These are phyloP conservation scores for Premnoplex brunnescens DNA, from an alignment of 2,797 vertebrate genomes.

Conservation along the genomic window DNA sequence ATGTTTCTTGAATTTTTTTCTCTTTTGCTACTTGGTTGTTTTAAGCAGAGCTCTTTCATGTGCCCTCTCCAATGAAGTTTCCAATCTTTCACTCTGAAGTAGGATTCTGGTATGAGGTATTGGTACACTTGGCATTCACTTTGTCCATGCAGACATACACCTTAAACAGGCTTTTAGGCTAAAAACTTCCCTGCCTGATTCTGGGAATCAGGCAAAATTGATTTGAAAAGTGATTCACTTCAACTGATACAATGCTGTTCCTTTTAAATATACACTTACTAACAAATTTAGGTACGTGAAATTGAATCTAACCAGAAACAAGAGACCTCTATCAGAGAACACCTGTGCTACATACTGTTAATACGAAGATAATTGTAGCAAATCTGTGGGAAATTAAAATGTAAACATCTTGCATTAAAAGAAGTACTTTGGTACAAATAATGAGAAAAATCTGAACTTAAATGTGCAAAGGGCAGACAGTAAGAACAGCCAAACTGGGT, in stretches of 20 bases:
- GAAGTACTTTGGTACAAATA: background rate
- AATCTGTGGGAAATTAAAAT: background rate
- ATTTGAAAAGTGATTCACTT: background rate
- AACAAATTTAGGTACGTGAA: background rate
- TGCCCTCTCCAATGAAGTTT: background rate
- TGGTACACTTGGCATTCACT: background rate
- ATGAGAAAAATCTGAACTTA: background rate
- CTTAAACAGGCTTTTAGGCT: background rate
- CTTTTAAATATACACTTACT: background rate
- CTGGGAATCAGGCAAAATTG: background rate
- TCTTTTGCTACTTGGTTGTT: background rate
- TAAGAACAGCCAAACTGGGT: background rate
- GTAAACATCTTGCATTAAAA: background rate
- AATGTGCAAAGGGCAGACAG: background rate
- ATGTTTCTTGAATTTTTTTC: background rate
- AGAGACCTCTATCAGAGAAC: background rate
- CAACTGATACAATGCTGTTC: background rate
- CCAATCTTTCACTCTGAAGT: background rate
- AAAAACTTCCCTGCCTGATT: background rate
- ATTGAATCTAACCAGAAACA: background rate
- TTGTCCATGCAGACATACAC: background rate
- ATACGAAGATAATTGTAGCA: background rate
- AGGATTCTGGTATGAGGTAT: background rate
- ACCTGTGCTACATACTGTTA: rapidly evolving
- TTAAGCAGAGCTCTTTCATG: background rate